These are phyloP conservation scores for Stratiomys singularior DNA, from an alignment of 2,888 invertebrate species.

Conservation along the genomic window DNA sequence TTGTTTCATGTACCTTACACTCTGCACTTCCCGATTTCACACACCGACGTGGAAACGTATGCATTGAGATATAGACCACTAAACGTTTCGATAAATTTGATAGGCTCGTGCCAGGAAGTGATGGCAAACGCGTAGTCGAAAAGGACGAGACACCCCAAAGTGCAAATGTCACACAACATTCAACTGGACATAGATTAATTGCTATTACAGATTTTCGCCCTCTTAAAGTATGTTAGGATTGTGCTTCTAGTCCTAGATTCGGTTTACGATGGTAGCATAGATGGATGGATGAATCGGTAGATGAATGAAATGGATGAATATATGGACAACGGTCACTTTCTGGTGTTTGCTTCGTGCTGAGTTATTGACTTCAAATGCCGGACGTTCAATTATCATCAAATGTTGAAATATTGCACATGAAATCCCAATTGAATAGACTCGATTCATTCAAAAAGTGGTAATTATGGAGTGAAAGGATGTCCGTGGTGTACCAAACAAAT, in stretches of 20 bases:
- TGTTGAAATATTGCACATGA: conserved; percentile 13
- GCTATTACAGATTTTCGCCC: conserved; percentile 49
- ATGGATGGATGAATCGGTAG: conserved; percentile 17
- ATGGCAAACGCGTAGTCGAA: conserved; percentile 30
- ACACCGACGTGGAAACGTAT: too few species aligned
- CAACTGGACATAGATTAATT: conserved; percentile 53
- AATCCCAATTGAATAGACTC: conserved; percentile 29
- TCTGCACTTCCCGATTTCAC: not conserved
- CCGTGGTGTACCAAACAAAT: too few species aligned
- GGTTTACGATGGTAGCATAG: conserved; percentile 3
- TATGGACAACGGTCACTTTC: conserved; percentile 8
- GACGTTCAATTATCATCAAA: conserved; percentile 37
- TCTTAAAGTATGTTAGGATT: conserved; percentile 44
- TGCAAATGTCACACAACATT: conserved; percentile 52
- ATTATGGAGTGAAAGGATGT: conserved; percentile 20
- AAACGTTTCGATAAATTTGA: conserved; percentile 10
- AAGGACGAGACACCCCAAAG: conserved; percentile 47
- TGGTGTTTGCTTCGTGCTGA: conserved; percentile 19
- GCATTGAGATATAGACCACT: conserved; percentile 6
- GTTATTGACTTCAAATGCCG: conserved; percentile 44
- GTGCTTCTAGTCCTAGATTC: not conserved
- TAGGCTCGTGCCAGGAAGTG: conserved; percentile 18
- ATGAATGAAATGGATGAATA: not conserved
- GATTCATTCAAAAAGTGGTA: conserved; percentile 21
- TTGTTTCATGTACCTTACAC: not conserved